phyloP scores from a whole-genome alignment of 2,888 invertebrate species.

The Meganola albula region DNA sequence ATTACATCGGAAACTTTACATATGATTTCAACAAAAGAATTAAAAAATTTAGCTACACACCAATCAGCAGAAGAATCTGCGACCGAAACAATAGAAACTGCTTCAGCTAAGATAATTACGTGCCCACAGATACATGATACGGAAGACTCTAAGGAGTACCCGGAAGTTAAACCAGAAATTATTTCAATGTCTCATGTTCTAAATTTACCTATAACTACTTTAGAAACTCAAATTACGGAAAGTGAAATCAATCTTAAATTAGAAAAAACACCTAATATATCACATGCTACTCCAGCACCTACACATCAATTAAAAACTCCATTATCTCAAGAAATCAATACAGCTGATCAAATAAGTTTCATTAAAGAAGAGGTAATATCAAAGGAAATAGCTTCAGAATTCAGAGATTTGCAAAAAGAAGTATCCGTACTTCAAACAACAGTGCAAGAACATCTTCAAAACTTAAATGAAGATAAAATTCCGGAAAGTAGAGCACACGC shows the following conservation, averaged over 20 bases:
- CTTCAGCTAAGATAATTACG: constrained; percentile 80
- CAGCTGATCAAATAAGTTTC: constrained; percentile 54
- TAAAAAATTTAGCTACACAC: constrained; percentile 75
- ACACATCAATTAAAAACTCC: constrained; percentile 62
- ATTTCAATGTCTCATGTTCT: constrained; percentile 73
- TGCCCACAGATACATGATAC: constrained; percentile 81
- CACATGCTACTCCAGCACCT: constrained; percentile 39
- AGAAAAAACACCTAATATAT: constrained; percentile 36
- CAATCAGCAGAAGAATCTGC: constrained; percentile 57
- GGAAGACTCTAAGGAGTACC: constrained; percentile 65
- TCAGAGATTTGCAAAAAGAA: constrained; percentile 59
- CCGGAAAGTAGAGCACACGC: constrained; percentile 71
- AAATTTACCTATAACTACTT: constrained; percentile 79
- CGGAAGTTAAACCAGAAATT: constrained; percentile 39
- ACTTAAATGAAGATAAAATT: constrained; percentile 74
- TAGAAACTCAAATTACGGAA: constrained; percentile 80
- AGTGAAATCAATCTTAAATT: constrained; percentile 77
- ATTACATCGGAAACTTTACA: constrained; percentile 73
- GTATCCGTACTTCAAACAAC: constrained; percentile 54
- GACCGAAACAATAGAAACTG: constrained; percentile 72
- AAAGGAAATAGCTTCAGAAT: constrained; percentile 43
- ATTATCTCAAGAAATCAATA: constrained; percentile 61
- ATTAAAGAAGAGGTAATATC: constrained; percentile 31
- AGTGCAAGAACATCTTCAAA: constrained; percentile 71
- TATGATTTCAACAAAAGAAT: constrained; percentile 63